Percentiles rank a stretch among this genome's conserved stretches.
Evolutionary conservation across 2,888 invertebrate species (phyloP).

Genomic region (Melipona beecheii): DNA sequence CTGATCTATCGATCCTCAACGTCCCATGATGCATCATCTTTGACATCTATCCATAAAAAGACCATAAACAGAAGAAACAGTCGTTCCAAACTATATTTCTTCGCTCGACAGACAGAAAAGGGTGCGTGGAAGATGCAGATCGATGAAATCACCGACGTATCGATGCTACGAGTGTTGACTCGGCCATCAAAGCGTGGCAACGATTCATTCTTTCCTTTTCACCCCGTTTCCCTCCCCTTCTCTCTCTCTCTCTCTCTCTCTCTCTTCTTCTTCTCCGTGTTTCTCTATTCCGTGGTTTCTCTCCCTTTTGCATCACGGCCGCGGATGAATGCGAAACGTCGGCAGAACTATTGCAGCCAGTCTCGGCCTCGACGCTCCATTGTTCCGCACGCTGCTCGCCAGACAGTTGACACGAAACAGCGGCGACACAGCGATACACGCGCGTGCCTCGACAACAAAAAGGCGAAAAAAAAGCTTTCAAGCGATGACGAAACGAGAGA

Average conservation of each 20-base stretch:
- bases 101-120: background rate
- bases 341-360: slow-evolving; percentile 64
- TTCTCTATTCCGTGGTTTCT: slow-evolving; percentile 12
- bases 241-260: background rate
- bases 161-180: slow-evolving; percentile 32
- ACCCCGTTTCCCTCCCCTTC: background rate
- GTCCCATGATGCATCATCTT: too few species aligned
- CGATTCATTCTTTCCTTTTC: slow-evolving; percentile 55
- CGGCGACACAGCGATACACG: slow-evolving; percentile 49
- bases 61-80: too few species aligned
- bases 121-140: slow-evolving; percentile 31
- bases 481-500: background rate
- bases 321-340: slow-evolving; percentile 61
- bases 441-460: slow-evolving; percentile 32
- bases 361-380: slow-evolving; percentile 63
- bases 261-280: background rate
- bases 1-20: too few species aligned
- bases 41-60: too few species aligned
- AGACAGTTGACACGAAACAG: slow-evolving; percentile 64
- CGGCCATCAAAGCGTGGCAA: slow-evolving; percentile 43
- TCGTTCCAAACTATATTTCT: background rate
- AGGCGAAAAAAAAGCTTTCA: slow-evolving; percentile 35
- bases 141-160: slow-evolving; percentile 43
- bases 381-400: slow-evolving; percentile 53
- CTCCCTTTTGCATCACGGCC: slow-evolving; percentile 53